phyloP scores from a whole-genome alignment of 2,888 invertebrate genomes.

The Conops quadrifasciatus region DNA sequence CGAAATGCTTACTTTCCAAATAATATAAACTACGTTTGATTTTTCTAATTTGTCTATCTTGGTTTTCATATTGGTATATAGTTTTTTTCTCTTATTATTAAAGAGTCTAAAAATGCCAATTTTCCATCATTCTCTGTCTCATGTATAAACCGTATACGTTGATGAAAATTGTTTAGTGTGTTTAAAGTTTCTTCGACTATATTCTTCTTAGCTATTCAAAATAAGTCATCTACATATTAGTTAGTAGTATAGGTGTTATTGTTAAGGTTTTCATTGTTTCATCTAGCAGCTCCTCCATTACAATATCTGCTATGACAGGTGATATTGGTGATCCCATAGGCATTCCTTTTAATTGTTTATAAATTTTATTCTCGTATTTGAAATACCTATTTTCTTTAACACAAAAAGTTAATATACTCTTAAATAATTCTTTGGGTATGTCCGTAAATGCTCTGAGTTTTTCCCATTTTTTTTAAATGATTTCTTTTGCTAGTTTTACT shows the following conservation, averaged over 20 bases:
- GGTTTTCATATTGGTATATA: no score
- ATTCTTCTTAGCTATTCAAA: not conserved
- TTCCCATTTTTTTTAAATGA: no score
- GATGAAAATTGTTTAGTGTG: constrained; percentile 7
- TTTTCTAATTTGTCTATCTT: no score
- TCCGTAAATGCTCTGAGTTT: no score
- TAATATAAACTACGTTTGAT: no score
- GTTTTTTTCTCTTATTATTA: not conserved
- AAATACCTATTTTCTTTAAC: constrained; percentile 16
- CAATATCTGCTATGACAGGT: constrained; percentile 12
- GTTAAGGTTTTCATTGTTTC: not conserved
- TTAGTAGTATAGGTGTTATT: constrained; percentile 7
- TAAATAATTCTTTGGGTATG: no score
- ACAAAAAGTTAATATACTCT: not conserved
- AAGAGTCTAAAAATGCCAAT: not conserved
- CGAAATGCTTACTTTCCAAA: no score
- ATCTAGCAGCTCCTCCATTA: not conserved
- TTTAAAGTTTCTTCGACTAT: not conserved
- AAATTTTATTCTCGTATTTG: constrained; percentile 14
- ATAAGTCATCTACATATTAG: constrained; percentile 11
- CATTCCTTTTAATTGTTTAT: constrained; percentile 17
- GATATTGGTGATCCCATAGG: constrained; percentile 28
- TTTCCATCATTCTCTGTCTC: not conserved
- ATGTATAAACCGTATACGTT: not conserved
- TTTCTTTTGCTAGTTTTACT: no score